Evolutionary conservation across 2,888 invertebrate species (phyloP).

Genomic region (Epinotia bilunana): DNA sequence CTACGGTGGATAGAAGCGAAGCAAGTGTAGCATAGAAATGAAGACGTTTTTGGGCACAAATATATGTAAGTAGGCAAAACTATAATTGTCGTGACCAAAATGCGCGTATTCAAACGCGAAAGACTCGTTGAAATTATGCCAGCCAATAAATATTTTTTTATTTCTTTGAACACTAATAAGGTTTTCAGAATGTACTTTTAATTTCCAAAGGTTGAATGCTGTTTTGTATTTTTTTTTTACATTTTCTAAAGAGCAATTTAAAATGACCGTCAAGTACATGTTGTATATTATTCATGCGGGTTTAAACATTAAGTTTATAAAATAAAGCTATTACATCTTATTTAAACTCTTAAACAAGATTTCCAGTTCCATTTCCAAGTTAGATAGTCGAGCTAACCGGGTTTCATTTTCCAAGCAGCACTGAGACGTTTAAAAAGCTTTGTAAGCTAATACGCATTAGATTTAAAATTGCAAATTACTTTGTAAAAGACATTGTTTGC

Average conservation of each 20-base stretch:
- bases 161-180: not conserved
- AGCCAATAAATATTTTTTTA: not conserved
- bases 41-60: not conserved
- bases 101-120: not conserved
- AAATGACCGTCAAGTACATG: not conserved
- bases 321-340: not conserved
- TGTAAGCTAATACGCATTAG: constrained; percentile 25
- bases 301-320: not conserved
- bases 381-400: constrained; percentile 28
- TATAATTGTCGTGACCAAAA: not conserved
- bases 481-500: constrained; percentile 26
- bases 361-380: constrained; percentile 6
- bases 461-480: constrained; percentile 33
- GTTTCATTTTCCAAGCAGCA: constrained; percentile 7
- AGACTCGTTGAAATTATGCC: not conserved
- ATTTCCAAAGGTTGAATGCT: not conserved
- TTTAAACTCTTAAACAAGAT: constrained; percentile 20
- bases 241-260: not conserved
- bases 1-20: not conserved
- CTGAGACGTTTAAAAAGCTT: constrained; percentile 20
- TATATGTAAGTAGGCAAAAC: not conserved
- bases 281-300: not conserved
- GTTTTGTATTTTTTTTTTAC: not conserved
- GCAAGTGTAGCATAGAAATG: not conserved
- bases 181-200: not conserved